Conservation (phyloP, 2,113 vertebrate genomes). For the Pelecanoides urinatrix region DNA sequence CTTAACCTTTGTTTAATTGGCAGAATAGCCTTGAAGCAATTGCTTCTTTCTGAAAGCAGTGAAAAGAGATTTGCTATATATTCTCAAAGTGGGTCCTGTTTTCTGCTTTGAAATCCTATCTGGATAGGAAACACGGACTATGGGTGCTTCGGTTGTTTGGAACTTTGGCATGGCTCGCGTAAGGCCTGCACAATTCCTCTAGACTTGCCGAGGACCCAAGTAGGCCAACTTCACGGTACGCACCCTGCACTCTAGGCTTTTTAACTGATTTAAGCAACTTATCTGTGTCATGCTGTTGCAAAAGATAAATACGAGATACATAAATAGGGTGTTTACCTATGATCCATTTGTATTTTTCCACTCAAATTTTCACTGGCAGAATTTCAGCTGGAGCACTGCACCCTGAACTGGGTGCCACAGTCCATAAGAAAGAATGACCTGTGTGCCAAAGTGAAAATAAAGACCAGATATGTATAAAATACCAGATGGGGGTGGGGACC, state of each 20-base stretch:
- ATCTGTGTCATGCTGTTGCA: neutral
- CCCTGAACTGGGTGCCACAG: neutral
- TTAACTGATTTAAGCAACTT: neutral
- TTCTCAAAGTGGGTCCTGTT: neutral
- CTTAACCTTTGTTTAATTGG: neutral
- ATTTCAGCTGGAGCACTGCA: neutral
- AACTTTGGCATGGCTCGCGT: neutral
- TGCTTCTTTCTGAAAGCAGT: neutral
- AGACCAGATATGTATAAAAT: neutral
- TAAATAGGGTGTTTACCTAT: neutral
- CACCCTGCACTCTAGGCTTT: neutral
- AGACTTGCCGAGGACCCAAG: neutral
- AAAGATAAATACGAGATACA: neutral
- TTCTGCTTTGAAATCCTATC: neutral
- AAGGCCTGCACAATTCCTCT: neutral
- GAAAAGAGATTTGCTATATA: neutral
- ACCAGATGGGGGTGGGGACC: fast-evolving
- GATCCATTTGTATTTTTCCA: neutral
- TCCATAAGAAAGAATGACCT: neutral
- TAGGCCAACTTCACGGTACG: neutral
- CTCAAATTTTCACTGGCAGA: neutral
- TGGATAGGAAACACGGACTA: fast-evolving
- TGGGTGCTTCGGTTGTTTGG: neutral
- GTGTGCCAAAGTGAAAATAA: neutral
- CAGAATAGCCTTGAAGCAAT: neutral